phyloP scores from a whole-genome alignment of 2,888 invertebrate species.

The Orthosia cruda region DNA sequence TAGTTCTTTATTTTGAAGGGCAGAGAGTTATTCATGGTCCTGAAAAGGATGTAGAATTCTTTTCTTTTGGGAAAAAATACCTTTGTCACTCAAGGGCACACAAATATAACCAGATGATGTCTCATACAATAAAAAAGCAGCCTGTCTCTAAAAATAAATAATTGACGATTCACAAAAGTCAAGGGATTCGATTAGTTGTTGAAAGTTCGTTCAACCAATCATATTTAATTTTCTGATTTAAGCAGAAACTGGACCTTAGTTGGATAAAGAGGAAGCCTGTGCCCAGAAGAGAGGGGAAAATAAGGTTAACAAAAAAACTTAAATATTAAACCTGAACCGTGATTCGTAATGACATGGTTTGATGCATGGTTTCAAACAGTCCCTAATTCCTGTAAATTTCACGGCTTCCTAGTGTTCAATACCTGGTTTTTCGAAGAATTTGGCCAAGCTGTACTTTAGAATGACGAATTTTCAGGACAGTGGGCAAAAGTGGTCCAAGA shows the following conservation, averaged over 20 bases:
- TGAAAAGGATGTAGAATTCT: background rate
- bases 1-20: background rate
- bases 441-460: no score
- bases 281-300: no score
- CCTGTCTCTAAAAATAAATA: background rate
- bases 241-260: background rate
- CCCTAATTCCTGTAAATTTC: background rate
- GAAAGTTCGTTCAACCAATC: background rate
- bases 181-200: background rate
- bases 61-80: background rate
- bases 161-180: background rate
- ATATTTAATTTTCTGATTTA: background rate
- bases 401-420: background rate
- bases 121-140: background rate
- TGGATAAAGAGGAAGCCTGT: background rate
- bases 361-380: no score
- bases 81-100: no score
- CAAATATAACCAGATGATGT: background rate
- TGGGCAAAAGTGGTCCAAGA: no score
- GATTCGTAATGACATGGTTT: no score
- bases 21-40: no score
- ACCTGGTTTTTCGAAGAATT: no score
- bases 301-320: no score
- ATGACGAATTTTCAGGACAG: no score
- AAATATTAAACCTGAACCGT: no score